Percentiles rank a stretch among this genome's conserved stretches.
Evolutionary conservation across 2,888 invertebrate genomes (phyloP).

Genomic region (Thereva nobilitata): DNA sequence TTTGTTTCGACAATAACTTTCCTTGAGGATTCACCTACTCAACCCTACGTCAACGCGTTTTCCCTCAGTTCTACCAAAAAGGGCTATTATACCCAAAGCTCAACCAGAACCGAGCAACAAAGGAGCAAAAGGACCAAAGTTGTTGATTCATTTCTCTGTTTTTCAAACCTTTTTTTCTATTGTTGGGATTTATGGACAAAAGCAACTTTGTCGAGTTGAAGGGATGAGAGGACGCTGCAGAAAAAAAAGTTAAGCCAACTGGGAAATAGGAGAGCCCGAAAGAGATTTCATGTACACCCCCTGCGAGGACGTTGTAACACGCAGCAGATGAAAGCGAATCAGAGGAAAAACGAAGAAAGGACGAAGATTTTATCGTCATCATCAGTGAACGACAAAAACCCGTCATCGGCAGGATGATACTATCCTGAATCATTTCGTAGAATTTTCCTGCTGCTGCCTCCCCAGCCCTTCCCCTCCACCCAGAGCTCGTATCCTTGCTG

Average conservation of each 20-base stretch:
- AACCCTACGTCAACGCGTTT: no score
- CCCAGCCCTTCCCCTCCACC: not conserved
- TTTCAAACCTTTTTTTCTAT: slow-evolving; percentile 25
- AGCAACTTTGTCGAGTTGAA: not conserved
- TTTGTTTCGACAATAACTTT: no score
- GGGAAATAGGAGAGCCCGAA: slow-evolving; percentile 28
- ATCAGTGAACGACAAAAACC: slow-evolving; percentile 34
- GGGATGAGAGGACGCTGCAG: not conserved
- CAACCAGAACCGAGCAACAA: slow-evolving; percentile 11
- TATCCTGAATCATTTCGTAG: slow-evolving; percentile 28
- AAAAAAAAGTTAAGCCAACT: slow-evolving; percentile 24
- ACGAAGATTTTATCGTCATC: slow-evolving; percentile 31
- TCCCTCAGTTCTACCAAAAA: not conserved
- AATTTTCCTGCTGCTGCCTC: slow-evolving; percentile 8
- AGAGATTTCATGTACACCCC: slow-evolving; percentile 24
- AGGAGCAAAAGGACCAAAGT: slow-evolving; percentile 9
- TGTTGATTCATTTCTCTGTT: slow-evolving; percentile 34
- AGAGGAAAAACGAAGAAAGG: slow-evolving; percentile 2
- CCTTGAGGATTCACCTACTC: no score
- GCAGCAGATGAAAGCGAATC: slow-evolving; percentile 9
- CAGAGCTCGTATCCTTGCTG: not conserved
- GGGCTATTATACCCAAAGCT: slow-evolving; percentile 2
- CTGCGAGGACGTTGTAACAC: slow-evolving; percentile 9
- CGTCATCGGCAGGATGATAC: slow-evolving; percentile 28
- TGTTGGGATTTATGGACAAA: slow-evolving; percentile 17